Base-by-base conservation (phyloP, 1,140 invertebrate genomes). In the Acromyrmex heyeri region DNA sequence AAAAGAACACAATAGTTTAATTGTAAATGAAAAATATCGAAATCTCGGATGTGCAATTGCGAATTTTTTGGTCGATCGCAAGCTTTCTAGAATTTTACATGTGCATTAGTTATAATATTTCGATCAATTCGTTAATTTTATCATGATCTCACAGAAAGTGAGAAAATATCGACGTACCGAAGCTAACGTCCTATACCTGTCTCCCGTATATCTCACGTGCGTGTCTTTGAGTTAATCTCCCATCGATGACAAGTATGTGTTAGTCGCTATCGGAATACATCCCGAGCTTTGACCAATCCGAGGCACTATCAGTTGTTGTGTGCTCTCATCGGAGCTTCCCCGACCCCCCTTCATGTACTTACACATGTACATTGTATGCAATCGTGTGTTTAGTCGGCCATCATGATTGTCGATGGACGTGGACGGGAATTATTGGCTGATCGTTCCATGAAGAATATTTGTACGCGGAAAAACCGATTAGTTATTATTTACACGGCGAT, bases 321-420 rank as follows among this genome's bases (percentile, higher is more conserved):
- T 83, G 27, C 79, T 83, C 38, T 83, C 27, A 44, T 73, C 79
- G 55, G 53, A 73, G 14, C 53, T 82, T 24, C 69, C 67, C 59
- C 55, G 67, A 53, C 38, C 53, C 79, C 30, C 27, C 55, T 34
- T 61, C 24, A 44, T 38, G 34, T 30, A 34, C 53, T 81, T 30
- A 53, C 61, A 55, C 78, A 70, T 81, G 48, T 67, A 44, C 30
- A 53, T 7, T 44, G 38, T 69, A 44, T 18, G n/a, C 55, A 55
- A 82, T 82, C 79, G 55, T 83, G 14, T 83, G 38, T 83, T 75
- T 83, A 83, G 79, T 61, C 79, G 55, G 79, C 79, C 38, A 83
- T 83, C 69, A 38, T 44, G 55, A 30, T 73, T 59, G 70, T 1
- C 57, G 44, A 75, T 70, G 55, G 30, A 34, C 79, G 55, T 24